Conservation (phyloP, 2,888 invertebrate genomes). For the Cybosia mesomella region DNA sequence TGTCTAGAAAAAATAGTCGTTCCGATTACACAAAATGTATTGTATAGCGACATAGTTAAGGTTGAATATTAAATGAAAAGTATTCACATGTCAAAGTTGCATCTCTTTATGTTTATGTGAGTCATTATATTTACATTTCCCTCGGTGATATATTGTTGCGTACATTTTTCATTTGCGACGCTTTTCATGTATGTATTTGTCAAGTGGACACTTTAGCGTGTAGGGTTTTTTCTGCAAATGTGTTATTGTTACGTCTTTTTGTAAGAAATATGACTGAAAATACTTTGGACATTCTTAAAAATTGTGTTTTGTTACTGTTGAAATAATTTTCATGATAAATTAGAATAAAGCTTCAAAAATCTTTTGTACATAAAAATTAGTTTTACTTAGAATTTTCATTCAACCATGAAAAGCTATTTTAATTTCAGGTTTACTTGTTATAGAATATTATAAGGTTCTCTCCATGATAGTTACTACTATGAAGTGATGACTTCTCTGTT, state of each 20-base stretch:
- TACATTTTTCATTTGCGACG: slow-evolving; percentile 54
- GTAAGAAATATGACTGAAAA: slow-evolving; percentile 32
- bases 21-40: slow-evolving; percentile 35
- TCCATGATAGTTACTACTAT: background rate
- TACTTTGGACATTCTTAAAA: background rate
- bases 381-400: background rate
- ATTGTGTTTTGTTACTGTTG: background rate
- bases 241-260: slow-evolving; percentile 33
- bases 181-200: slow-evolving; percentile 52
- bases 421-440: too few relatives aligned
- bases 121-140: slow-evolving; percentile 56
- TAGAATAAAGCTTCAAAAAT: background rate
- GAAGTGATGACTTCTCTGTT: background rate
- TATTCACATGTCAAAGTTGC: slow-evolving; percentile 39
- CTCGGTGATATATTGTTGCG: slow-evolving; percentile 52
- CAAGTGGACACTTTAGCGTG: slow-evolving; percentile 51
- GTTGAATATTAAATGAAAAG: slow-evolving; percentile 32
- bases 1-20: background rate
- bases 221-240: slow-evolving; percentile 33
- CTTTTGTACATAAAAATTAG: background rate
- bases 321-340: background rate
- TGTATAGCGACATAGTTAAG: slow-evolving; percentile 25
- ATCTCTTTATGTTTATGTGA: slow-evolving; percentile 47
- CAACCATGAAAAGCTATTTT: too few relatives aligned
- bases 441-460: too few relatives aligned